Evolutionary conservation across 2,888 invertebrate genomes (phyloP).

Genomic region (Ichneumon xanthorius): DNA sequence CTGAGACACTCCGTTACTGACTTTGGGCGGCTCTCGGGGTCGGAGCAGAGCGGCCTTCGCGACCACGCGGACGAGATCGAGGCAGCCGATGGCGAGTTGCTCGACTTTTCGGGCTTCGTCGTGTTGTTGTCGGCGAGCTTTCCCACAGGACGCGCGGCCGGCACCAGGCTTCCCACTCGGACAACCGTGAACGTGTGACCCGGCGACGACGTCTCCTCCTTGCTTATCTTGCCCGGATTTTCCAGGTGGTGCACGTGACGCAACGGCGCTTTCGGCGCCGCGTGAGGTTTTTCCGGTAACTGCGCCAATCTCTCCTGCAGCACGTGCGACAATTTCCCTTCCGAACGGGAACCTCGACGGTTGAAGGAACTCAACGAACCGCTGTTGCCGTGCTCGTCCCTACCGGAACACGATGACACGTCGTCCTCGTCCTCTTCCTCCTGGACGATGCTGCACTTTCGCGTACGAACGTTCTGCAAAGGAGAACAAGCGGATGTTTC

Average conservation of each 20-base stretch:
- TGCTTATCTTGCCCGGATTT: conserved; percentile 19
- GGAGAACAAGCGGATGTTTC: conserved; percentile 61
- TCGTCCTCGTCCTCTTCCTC: conserved; percentile 97
- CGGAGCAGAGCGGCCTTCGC: conserved; percentile 68
- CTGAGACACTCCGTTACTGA: conserved; percentile 80
- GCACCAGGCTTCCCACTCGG: conserved; percentile 57
- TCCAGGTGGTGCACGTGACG: conserved; percentile 70
- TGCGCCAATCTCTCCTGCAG: conserved; percentile 88
- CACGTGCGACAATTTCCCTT: conserved; percentile 91
- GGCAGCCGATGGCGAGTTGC: conserved; percentile 25
- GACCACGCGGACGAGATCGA: conserved; percentile 56
- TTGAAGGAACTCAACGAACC: conserved; percentile 86
- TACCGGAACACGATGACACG: conserved; percentile 86
- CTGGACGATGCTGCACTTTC: conserved; percentile 96
- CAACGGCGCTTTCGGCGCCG: conserved; percentile 76
- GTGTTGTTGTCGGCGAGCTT: conserved; percentile 64
- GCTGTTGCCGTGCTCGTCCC: conserved; percentile 85
- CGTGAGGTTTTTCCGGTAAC: conserved; percentile 87
- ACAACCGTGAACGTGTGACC: conserved; percentile 69
- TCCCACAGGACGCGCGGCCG: conserved; percentile 37
- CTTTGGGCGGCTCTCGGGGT: conserved; percentile 77
- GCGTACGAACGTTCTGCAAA: conserved; percentile 87
- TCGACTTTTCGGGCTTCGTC: conserved; percentile 64
- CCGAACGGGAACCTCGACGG: conserved; percentile 91
- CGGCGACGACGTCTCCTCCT: conserved; percentile 64